Base-by-base conservation (phyloP, 1,140 invertebrate genomes). In the Scaptomyza montana region DNA sequence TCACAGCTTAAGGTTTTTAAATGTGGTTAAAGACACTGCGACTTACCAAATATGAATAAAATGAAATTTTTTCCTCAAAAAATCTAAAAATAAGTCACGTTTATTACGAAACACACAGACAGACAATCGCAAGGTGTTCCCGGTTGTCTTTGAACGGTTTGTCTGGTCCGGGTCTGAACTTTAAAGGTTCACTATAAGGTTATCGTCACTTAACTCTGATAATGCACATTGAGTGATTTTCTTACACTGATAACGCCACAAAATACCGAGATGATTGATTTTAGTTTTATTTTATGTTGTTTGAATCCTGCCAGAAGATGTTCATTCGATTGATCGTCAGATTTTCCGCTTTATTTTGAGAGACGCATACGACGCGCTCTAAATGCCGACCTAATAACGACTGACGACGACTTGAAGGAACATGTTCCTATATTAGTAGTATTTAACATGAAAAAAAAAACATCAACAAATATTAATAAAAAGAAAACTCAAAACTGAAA, bases 341-440 rank as follows among this genome's bases (percentile, higher is more conserved):
- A 56, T 63, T 30, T 53, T 47, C 21, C 54, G 28, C 46, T 47
- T 59, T 45, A 6, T 6, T 7, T 47, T 43, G 13, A 33, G 41
- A 13, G 43, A 13, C 36, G 12, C 19, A 3, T 5, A 21, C 57
- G 69, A 80, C 72, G 69, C 65, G 71, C 64, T 60, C 56, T 59
- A 70, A 78, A 43, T 71, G 84, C 65, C 84, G 84, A 64, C 69
- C 77, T 89, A 80, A 89, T 89, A 89, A 77, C 80, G 74, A 89
- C 85, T 89, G 80, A 57, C 63, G 60, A 45, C 56, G 60, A 45
- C 60, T 50, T 50, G 47, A 65, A 72, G 78, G 49, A 45, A 62
- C 53, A 65, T 67, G 73, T 64, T 75, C 51, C 43, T 47, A 77
- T 71, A 62, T 66, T 51, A 65, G 65, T 51, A 65, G 65, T 69